phyloP scores from a whole-genome alignment of 2,888 invertebrate genomes.

The Petrophora chlorosata region DNA sequence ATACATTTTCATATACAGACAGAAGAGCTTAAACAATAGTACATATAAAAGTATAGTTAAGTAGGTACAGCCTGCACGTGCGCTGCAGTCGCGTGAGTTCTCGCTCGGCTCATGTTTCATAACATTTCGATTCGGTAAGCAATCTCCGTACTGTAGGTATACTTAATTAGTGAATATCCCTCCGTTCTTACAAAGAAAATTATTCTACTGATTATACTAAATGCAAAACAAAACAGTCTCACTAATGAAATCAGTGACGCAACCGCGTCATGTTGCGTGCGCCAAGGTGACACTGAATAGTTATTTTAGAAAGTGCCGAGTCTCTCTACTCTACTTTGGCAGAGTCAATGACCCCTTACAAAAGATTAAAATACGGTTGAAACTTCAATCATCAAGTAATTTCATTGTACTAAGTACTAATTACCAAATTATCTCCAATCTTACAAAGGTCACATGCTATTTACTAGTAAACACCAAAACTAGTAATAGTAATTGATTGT shows the following conservation, averaged over 20 bases:
- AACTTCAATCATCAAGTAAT: constrained; percentile 24
- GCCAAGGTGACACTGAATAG: constrained; percentile 75
- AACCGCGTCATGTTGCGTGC: constrained; percentile 67
- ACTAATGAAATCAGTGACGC: constrained; percentile 62
- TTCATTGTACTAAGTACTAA: constrained; percentile 21
- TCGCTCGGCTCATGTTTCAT: constrained; percentile 36
- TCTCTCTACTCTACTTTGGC: constrained; percentile 58
- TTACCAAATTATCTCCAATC: constrained; percentile 1
- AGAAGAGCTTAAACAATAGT: too few relatives aligned
- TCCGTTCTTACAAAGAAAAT: constrained; percentile 1
- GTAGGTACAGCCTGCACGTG: constrained; percentile 31
- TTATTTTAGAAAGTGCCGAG: constrained; percentile 78
- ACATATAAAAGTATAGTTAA: not conserved
- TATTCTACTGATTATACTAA: constrained; percentile 11
- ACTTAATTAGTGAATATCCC: constrained; percentile 5
- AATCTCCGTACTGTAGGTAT: constrained; percentile 12
- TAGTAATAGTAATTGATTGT: constrained; percentile 17
- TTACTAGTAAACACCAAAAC: too few relatives aligned
- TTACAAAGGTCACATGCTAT: constrained; percentile 16
- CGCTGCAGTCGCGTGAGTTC: constrained; percentile 31
- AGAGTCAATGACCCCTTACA: constrained; percentile 65
- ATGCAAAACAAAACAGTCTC: constrained; percentile 39
- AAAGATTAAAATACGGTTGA: constrained; percentile 29
- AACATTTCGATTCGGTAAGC: constrained; percentile 38
- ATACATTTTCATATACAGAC: too few relatives aligned